phyloP scores from a whole-genome alignment of 37 sponge, comb jelly and placozoan species.

The Corticium candelabrum region DNA sequence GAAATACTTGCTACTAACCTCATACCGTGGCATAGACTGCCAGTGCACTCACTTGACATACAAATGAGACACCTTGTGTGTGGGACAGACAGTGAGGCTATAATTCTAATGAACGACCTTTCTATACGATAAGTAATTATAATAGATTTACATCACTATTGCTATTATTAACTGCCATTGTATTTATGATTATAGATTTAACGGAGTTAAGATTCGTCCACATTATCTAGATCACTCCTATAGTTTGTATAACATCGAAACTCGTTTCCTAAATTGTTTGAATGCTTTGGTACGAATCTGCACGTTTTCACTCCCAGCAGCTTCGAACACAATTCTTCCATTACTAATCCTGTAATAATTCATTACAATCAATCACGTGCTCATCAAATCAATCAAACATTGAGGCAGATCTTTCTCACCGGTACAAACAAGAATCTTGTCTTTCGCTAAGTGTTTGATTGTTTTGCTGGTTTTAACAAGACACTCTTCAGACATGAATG shows the following conservation, averaged over 20 bases:
- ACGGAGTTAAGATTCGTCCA: conserved; percentile 16
- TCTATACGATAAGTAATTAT: conserved; percentile 19
- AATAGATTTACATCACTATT: too few species aligned
- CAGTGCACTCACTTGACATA: conserved; percentile 61
- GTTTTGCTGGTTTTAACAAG: conserved; percentile 41
- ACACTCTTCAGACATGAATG: conserved; percentile 68
- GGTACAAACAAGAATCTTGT: conserved; percentile 48
- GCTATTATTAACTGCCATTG: too few species aligned
- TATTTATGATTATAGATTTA: too few species aligned
- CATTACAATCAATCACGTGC: background rate
- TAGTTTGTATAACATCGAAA: conserved; percentile 66
- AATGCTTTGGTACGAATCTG: conserved; percentile 41
- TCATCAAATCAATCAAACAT: background rate
- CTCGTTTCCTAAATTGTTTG: conserved; percentile 50
- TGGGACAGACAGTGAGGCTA: conserved; percentile 52
- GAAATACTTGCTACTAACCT: conserved; percentile 17
- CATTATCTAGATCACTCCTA: too few species aligned
- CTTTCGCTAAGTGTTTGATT: conserved; percentile 38
- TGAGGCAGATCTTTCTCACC: conserved; percentile 1
- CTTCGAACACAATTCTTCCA: conserved; percentile 37
- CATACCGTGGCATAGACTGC: conserved; percentile 15
- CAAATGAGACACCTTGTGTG: conserved; percentile 30
- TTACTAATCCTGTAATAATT: conserved; percentile 50
- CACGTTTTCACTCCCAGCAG: conserved; percentile 38
- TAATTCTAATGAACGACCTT: conserved; percentile 25